phyloP scores from a whole-genome alignment of 2,113 vertebrate genomes.

The Aspidoscelis tigris region DNA sequence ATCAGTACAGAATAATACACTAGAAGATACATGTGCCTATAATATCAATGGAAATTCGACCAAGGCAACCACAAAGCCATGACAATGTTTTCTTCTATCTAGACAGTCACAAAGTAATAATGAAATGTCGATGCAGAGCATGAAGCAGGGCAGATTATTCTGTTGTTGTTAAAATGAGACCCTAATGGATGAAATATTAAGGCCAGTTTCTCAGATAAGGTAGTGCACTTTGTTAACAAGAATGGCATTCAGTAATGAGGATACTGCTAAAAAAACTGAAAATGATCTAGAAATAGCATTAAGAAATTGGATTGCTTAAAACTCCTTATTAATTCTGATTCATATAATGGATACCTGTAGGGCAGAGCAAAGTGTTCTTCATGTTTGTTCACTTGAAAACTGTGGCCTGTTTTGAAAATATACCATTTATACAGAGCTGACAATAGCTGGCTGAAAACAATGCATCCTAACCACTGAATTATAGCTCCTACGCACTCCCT shows the following conservation, averaged over 20 bases:
- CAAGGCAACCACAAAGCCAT: background rate
- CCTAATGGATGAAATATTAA: constrained; percentile 39
- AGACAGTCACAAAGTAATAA: constrained; percentile 14
- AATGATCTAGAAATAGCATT: background rate
- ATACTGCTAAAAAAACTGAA: constrained; percentile 40
- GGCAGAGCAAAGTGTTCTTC: constrained; percentile 27
- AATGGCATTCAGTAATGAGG: constrained; percentile 24
- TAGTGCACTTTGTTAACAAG: background rate
- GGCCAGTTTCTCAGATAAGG: constrained; percentile 4
- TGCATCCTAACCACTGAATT: constrained; percentile 18
- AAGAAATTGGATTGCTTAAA: constrained; percentile 37
- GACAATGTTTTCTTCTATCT: background rate
- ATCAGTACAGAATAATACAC: background rate
- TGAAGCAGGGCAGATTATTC: background rate
- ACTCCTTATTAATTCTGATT: constrained; percentile 7
- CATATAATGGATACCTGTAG: background rate
- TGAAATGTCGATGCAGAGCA: background rate
- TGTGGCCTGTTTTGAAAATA: background rate
- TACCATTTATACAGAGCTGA: constrained; percentile 1
- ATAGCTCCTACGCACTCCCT: background rate
- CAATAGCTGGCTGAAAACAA: background rate
- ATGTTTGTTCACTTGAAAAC: background rate
- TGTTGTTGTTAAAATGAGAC: constrained; percentile 16
- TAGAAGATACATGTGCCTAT: background rate
- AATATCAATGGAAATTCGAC: background rate